These are phyloP conservation scores for Leucopternis melanops DNA, from an alignment of 2,113 vertebrate species.

Conservation along the genomic window DNA sequence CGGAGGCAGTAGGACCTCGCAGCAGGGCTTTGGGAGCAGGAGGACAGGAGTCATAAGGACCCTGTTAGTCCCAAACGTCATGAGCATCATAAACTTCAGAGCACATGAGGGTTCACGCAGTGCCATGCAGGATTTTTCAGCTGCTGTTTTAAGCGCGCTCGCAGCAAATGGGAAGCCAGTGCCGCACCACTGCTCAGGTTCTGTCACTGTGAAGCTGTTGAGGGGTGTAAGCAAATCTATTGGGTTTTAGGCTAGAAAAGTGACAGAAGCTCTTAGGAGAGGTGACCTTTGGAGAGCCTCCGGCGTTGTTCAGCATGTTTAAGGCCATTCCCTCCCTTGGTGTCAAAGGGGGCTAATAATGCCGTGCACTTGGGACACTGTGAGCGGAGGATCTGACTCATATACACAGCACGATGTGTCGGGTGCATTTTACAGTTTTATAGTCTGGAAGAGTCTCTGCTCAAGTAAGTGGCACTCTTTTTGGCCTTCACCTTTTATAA, in stretches of 20 bases:
- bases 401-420: accelerated
- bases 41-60: background rate
- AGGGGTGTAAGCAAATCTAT: background rate
- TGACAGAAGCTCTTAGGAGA: background rate
- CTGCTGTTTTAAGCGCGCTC: background rate
- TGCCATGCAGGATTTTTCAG: background rate
- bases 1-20: background rate
- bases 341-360: background rate
- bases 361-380: accelerated
- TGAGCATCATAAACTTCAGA: background rate
- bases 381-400: background rate
- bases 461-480: background rate
- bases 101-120: background rate
- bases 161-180: background rate
- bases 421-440: background rate
- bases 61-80: background rate
- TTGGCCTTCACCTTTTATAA: background rate
- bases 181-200: accelerated
- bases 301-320: background rate
- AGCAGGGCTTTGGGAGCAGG: background rate
- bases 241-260: background rate
- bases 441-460: background rate
- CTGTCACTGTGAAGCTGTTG: background rate
- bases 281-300: background rate
- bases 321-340: background rate